Evolutionary conservation across 2,113 vertebrate genomes (phyloP), one percentile per base, ranked within the genome.

Genomic region (Vicugna pacos): DNA sequence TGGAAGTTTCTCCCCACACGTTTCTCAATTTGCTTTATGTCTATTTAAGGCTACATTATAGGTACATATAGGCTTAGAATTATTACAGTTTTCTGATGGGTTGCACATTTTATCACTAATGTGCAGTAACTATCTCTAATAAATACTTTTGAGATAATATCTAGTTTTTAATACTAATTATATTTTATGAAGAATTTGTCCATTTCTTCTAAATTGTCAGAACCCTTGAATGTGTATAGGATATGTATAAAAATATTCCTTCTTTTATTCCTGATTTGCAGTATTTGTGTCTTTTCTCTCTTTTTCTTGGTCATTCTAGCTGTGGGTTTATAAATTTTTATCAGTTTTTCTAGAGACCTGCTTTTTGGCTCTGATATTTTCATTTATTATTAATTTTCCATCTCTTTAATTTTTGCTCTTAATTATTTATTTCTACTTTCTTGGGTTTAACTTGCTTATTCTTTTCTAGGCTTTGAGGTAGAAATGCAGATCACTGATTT

Each of bases 321-420:
- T 56, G 30, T 30, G 28, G 6, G 9, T 84, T 84, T 89, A 94
- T 65, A 9, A n/a, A 65, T 56, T 87, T 92, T 92, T 20, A 70
- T 62, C 22, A 81, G 2, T 79, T 77, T 93, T 64, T 26, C 46
- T 77, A 85, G 42, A 30, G 16, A 64, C 30, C 3, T 11, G 35
- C 0, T 67, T 83, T 84, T 84, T 64, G 64, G 17, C 24, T 64
- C 79, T 84, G 60, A 38, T 65, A 12, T n/a, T 58, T 72, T 52
- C 32, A 46, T 67, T 79, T 80, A 62, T 20, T 83, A 26, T 48
- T 85, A 79, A 35, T 77, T 77, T 65, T 46, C 8, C 17, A 17
- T 65, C 89, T 93, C n/a, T 76, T 15, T 83, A 62, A 81, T 42
- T 72, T 89, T 81, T 93, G 52, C 30, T 46, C 56, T 83, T 48